A percentile compares a stretch with the other conserved stretches of the same genome.
phyloP scores from a whole-genome alignment of 2,888 invertebrate species.

The Phorcus lineatus region DNA sequence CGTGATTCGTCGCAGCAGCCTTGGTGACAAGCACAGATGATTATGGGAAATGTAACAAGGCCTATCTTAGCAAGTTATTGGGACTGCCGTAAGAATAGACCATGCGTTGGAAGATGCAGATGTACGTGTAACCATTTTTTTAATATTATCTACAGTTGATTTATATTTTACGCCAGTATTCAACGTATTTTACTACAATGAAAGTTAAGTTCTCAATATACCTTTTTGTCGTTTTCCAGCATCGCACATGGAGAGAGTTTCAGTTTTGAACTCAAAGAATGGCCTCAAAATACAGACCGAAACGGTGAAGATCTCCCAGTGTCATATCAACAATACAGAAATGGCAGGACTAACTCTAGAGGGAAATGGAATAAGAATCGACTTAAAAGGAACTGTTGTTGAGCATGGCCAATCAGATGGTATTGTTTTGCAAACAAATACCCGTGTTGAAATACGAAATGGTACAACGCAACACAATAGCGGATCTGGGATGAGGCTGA shows the following conservation, averaged over 20 bases:
- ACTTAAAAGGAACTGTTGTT: conserved; percentile 8
- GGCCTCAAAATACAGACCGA: neutral
- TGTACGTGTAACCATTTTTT: too few relatives aligned
- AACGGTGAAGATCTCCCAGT: neutral
- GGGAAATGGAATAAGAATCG: neutral
- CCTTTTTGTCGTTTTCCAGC: neutral
- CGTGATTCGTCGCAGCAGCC: too few relatives aligned
- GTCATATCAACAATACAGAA: conserved; percentile 10
- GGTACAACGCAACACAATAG: neutral
- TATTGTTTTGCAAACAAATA: neutral
- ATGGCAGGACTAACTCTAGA: neutral
- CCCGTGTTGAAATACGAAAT: neutral
- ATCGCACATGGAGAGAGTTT: neutral
- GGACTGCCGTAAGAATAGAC: too few relatives aligned
- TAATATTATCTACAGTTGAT: neutral
- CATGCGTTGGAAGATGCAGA: too few relatives aligned
- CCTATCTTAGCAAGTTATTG: too few relatives aligned
- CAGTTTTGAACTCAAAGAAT: neutral
- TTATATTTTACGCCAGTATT: neutral
- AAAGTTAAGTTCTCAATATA: neutral
- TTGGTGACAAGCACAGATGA: too few relatives aligned
- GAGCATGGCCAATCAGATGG: neutral
- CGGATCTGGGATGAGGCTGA: neutral
- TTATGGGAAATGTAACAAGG: too few relatives aligned
- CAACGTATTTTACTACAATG: neutral